phyloP scores from a whole-genome alignment of 2,797 vertebrate genomes.

The Channallabes apus region DNA sequence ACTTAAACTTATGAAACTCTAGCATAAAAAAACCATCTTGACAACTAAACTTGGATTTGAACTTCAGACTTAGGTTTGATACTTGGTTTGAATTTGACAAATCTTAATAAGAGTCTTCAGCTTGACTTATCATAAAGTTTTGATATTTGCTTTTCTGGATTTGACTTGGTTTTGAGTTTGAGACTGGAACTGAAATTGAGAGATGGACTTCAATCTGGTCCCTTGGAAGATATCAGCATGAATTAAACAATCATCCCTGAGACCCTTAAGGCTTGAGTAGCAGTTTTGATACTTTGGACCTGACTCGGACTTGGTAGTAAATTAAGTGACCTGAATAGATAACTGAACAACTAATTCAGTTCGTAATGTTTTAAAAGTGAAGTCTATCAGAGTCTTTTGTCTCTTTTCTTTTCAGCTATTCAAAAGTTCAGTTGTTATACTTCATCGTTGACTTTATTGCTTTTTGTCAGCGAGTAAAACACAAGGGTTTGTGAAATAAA shows the following conservation, averaged over 20 bases:
- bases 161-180: neutral
- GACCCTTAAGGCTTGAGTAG: neutral
- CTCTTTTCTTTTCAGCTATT: neutral
- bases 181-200: neutral
- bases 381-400: neutral
- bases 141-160: neutral
- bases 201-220: neutral
- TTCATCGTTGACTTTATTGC: neutral
- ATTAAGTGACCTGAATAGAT: neutral
- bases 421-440: neutral
- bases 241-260: neutral
- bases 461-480: neutral
- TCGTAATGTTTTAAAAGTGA: neutral
- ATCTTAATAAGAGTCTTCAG: neutral
- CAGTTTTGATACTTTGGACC: neutral
- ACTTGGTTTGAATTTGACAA: neutral
- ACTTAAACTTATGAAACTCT: neutral
- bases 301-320: neutral
- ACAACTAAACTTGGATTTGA: neutral
- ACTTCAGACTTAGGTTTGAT: neutral
- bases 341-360: neutral
- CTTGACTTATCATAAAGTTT: neutral
- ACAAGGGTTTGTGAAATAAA: neutral
- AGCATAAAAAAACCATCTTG: neutral
- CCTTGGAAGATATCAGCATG: neutral